Base-by-base conservation (phyloP, 2,888 invertebrate genomes). In the Tipula confusa region DNA sequence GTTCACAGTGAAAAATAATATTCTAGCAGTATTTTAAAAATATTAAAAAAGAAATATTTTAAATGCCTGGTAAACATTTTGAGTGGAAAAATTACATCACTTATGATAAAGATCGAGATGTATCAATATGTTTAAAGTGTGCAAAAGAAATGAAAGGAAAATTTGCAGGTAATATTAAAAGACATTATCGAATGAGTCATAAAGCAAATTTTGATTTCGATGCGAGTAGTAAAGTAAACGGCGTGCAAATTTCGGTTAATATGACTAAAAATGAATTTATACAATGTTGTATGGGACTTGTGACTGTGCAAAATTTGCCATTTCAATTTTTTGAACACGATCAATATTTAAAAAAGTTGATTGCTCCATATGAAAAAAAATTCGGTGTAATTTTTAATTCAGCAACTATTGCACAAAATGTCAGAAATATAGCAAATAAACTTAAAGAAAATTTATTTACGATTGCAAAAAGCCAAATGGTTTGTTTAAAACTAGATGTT, bases 401-500 rank as follows among this genome's bases (percentile, higher is more conserved):
- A 28, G 4, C 2, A 1, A 79, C 28, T 5, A 79, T 79, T 9
- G 79, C 29, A 2, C 5, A n/a, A 2, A 9, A n/a, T 3, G 79
- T 79, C 2, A 29, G n/a, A 6, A 11, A 29, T 28, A 29, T n/a
- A 2, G 9, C 29, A 0, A 0, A 28, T 13, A 24, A 79, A 13
- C 28, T 79, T 4, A 79, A 84, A 83, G 86, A 85, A 83, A 85
- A 83, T 84, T 84, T 83, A 29, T 29, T 36, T 11, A 79, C 2
- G 7, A 83, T 28, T 64, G 9, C 81, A 31, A 79, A 83, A 18
- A 83, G 84, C n/a, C 84, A 82, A 79, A 84, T 84, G 79, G 28
- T 85, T 18, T 31, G 83, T 24, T 28, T 85, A 11, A 84, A 84
- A 84, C n/a, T 85, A 11, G 84, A 85, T 83, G 82, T 84, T 5